Evolutionary conservation across 2,113 vertebrate genomes (phyloP).

Genomic region (Centropristis striata): DNA sequence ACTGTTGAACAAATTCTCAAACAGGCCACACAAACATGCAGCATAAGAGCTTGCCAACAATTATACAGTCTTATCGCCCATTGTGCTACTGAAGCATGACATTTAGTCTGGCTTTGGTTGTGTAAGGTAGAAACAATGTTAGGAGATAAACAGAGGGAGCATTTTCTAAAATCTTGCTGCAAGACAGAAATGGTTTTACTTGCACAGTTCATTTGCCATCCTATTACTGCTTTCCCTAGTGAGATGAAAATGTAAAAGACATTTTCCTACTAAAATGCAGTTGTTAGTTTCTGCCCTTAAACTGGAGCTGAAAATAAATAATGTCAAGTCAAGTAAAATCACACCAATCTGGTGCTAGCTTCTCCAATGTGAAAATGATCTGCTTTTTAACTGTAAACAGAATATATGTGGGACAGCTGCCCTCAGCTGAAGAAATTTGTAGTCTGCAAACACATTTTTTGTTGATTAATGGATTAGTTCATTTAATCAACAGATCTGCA

Average conservation of each 20-base stretch:
- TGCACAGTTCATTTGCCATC: background rate
- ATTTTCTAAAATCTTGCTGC: slow-evolving; percentile 1
- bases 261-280: background rate
- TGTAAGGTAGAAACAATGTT: slow-evolving; percentile 49
- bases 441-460: no score
- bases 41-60: slow-evolving; percentile 21
- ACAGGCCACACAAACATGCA: slow-evolving; percentile 35
- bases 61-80: slow-evolving; percentile 35
- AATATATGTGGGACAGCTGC: background rate
- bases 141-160: slow-evolving; percentile 24
- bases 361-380: background rate
- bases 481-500: no score
- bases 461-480: no score
- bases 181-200: slow-evolving; percentile 15
- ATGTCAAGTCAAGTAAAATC: background rate
- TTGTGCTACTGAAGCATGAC: slow-evolving; percentile 45
- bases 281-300: background rate
- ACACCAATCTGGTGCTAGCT: background rate
- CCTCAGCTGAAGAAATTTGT: no score
- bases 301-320: background rate
- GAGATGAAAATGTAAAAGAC: background rate
- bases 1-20: background rate
- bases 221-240: background rate
- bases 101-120: slow-evolving; percentile 48
- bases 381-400: background rate